These are phyloP conservation scores for Nemotelus nigrinus DNA, from an alignment of 2,888 invertebrate species.

Conservation along the genomic window DNA sequence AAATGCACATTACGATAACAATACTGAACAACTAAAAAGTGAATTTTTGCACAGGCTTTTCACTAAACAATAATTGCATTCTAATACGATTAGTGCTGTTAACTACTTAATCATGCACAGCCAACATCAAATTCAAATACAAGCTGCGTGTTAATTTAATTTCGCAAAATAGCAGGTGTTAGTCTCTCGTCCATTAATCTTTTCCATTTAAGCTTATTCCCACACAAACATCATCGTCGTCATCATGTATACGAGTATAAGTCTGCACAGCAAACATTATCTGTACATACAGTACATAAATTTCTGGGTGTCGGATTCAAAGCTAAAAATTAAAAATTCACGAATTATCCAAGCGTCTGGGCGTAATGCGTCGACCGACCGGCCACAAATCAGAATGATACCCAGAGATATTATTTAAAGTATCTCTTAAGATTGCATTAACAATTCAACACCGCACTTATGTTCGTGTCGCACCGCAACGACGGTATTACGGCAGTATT, in stretches of 20 bases:
- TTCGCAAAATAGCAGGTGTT: constrained; percentile 3
- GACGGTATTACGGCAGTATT: background rate
- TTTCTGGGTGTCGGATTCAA: background rate
- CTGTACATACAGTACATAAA: background rate
- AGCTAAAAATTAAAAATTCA: background rate
- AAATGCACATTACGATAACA: background rate
- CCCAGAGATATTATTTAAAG: background rate
- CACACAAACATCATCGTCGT: no score
- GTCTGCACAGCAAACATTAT: no score
- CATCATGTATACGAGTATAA: no score
- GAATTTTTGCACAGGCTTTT: background rate
- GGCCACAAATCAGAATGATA: background rate
- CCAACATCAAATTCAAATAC: background rate
- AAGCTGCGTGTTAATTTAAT: constrained; percentile 3
- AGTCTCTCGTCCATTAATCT: constrained; percentile 11
- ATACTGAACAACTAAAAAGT: background rate
- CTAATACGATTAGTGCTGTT: background rate
- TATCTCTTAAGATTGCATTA: background rate
- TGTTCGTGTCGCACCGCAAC: background rate
- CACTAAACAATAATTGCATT: background rate
- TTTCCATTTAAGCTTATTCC: background rate
- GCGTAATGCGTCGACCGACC: background rate
- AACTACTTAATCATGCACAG: constrained; percentile 1
- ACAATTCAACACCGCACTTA: constrained; percentile 9
- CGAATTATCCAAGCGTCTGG: background rate